phyloP scores from a whole-genome alignment of 2,113 vertebrate genomes.

The Perca schrenkii region DNA sequence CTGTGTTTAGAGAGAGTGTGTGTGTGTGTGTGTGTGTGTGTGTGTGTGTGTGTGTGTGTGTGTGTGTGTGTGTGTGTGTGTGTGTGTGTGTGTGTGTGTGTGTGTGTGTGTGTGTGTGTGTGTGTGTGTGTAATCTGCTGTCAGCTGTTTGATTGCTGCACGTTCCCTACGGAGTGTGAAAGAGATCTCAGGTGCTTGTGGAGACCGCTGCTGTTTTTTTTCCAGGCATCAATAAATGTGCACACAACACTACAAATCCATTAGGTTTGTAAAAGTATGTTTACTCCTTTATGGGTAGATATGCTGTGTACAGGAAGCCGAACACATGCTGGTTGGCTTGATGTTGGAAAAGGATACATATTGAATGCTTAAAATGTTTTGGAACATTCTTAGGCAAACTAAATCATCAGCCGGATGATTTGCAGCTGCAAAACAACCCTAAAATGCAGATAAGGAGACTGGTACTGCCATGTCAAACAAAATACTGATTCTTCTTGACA shows the following conservation, averaged over 20 bases:
- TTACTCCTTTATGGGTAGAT: background rate
- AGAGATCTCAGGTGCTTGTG: slow-evolving; percentile 37
- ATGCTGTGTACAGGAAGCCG: slow-evolving; percentile 1
- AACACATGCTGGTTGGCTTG: slow-evolving; percentile 12
- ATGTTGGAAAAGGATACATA: slow-evolving; percentile 30
- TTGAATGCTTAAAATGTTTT: slow-evolving; percentile 43
- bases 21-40: slow-evolving; percentile 16
- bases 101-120: slow-evolving; percentile 14
- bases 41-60: background rate
- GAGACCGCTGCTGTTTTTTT: slow-evolving; percentile 29
- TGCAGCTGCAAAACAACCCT: background rate
- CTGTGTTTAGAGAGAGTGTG: background rate
- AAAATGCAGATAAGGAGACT: slow-evolving; percentile 1
- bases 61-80: slow-evolving; percentile 12
- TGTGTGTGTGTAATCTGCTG: slow-evolving; percentile 26
- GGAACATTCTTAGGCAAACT: background rate
- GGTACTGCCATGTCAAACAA: slow-evolving; percentile 3
- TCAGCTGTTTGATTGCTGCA: slow-evolving; percentile 32
- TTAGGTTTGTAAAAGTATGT: slow-evolving; percentile 7
- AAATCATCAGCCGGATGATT: background rate
- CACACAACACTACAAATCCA: slow-evolving; percentile 3
- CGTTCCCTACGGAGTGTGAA: slow-evolving; percentile 8
- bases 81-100: slow-evolving; percentile 11
- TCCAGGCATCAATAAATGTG: slow-evolving; percentile 24
- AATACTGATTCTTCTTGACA: slow-evolving; percentile 20